Evolutionary conservation across 2,888 invertebrate species (phyloP).

Genomic region (Nysson spinosus): DNA sequence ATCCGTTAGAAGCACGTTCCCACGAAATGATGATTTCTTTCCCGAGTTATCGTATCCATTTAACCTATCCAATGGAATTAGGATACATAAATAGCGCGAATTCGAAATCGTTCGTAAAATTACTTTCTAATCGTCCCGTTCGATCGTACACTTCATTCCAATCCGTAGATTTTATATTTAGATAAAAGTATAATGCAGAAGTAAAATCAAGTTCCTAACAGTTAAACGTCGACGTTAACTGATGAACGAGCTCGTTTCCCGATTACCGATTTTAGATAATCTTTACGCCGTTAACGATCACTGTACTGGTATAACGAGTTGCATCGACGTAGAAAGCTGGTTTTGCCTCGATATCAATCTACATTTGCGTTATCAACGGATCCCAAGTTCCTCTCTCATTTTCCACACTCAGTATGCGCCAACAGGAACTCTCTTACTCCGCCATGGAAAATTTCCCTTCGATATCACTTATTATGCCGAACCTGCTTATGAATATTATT

Average conservation of each 20-base stretch:
- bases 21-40: no score
- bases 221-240: slow-evolving; percentile 42
- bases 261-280: slow-evolving; percentile 45
- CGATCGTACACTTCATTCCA: slow-evolving; percentile 34
- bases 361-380: no score
- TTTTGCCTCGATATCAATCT: slow-evolving; percentile 53
- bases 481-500: slow-evolving; percentile 21
- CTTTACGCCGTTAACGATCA: slow-evolving; percentile 53
- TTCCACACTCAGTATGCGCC: slow-evolving; percentile 36
- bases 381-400: slow-evolving; percentile 34
- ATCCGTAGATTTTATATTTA: no score
- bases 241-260: slow-evolving; percentile 46
- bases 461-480: slow-evolving; percentile 19
- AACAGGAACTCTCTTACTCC: slow-evolving; percentile 15
- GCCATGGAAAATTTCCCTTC: slow-evolving; percentile 10
- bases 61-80: not conserved
- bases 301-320: slow-evolving; percentile 51
- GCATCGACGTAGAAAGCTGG: slow-evolving; percentile 48
- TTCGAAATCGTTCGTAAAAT: slow-evolving; percentile 21
- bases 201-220: slow-evolving; percentile 35
- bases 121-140: slow-evolving; percentile 35
- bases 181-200: slow-evolving; percentile 6
- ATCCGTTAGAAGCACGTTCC: no score
- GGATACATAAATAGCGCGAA: not conserved
- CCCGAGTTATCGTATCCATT: not conserved